Evolutionary conservation across 2,888 invertebrate species (phyloP), one percentile per base, ranked within the genome.

Genomic region (Lamellibrachia columna): DNA sequence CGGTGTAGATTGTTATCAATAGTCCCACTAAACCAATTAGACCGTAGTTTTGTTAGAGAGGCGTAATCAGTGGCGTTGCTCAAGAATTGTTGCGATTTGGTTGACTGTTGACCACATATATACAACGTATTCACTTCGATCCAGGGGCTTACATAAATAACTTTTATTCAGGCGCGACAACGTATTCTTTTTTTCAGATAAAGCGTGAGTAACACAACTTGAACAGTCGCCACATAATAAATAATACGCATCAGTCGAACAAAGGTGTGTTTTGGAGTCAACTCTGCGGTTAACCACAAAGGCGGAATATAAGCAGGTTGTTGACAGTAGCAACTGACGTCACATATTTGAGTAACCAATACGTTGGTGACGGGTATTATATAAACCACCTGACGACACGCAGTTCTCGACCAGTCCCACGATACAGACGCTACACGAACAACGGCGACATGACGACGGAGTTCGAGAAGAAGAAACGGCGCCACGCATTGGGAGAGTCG

Each of bases 401-500:
- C 75, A 75, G 3, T 75, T 75, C 4, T 9, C 1, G 75, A 75
- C 75, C 22, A 75, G 75, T 75, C 75, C 22, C 6, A n/a, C 75
- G 75, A 22, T 4, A 22, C 6, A n/a, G 53, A 0, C 28, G 15
- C 52, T 15, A n/a, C 6, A 4, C 28, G 53, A 6, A 52, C 28
- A 40, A 91, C 52, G 52, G 91, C n/a, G 91, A 91, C 11, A 91
- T 91, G 91, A 52, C 91, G 53, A 93, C 93, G 1, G 93, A 93
- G 28, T 94, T 94, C 91, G 94, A 94, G 90, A 92, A 93, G 93
- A 94, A 94, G 92, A 93, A 94, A 53, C 90, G 92, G 90, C 93
- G 94, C n/a, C 93, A 94, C 91, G 94, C 94, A 2, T 95, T 95
- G 4, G 95, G 93, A 8, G 94, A 95, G n/a, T 95, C 95, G 2